Evolutionary conservation across 1,140 invertebrate species (phyloP).

Genomic region (Phenacoccus solenopsis): DNA sequence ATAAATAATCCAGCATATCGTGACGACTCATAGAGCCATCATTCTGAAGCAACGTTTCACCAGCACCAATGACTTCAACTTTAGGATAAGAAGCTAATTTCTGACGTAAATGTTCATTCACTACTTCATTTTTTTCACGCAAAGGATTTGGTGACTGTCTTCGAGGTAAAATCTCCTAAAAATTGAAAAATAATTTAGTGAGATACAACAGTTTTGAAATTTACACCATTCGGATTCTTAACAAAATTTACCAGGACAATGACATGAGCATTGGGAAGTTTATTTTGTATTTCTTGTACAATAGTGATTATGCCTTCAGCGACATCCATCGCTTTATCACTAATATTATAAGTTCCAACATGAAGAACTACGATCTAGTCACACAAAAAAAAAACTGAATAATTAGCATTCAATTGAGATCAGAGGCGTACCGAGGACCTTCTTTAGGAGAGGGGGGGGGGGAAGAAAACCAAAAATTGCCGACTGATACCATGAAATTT

Average conservation of each 20-base stretch:
- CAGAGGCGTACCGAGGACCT: no score
- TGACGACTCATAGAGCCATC: slow-evolving; percentile 70
- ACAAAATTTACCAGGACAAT: slow-evolving; percentile 69
- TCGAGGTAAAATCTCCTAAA: slow-evolving; percentile 67
- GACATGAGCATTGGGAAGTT: slow-evolving; percentile 62
- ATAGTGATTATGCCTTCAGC: slow-evolving; percentile 67
- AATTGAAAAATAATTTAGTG: no score
- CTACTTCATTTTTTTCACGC: slow-evolving; percentile 56
- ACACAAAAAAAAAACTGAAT: no score
- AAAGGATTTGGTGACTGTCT: slow-evolving; percentile 67
- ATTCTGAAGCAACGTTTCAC: slow-evolving; percentile 58
- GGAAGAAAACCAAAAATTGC: no score
- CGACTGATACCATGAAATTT: no score
- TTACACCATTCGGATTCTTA: no score
- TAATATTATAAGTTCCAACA: slow-evolving; percentile 77
- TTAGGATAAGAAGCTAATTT: slow-evolving; percentile 44
- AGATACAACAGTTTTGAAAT: no score
- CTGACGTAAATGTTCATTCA: slow-evolving; percentile 56
- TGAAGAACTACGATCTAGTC: slow-evolving; percentile 76
- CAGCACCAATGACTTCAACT: slow-evolving; percentile 56
- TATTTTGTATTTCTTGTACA: slow-evolving; percentile 54
- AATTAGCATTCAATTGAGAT: no score
- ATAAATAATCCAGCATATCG: slow-evolving; percentile 81
- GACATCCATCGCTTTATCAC: slow-evolving; percentile 59
- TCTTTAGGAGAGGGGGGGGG: no score